Evolutionary conservation across 1,140 invertebrate species (phyloP).

Genomic region (Drosophila pachea): DNA sequence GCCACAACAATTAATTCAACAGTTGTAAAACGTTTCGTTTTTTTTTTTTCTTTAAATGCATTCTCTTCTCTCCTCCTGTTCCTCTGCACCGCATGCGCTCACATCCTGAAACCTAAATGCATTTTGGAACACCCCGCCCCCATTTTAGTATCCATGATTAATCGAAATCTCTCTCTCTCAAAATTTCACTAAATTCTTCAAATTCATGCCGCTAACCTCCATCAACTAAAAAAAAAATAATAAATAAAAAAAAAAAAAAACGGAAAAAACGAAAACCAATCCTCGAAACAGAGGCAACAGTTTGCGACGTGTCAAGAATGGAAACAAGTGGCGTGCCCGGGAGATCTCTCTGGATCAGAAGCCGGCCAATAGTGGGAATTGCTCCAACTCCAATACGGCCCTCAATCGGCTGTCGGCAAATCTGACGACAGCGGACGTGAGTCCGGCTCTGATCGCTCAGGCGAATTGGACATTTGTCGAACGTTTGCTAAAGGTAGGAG

Average conservation of each 20-base stretch:
- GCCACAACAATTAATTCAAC: slow-evolving; percentile 19
- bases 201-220: slow-evolving; percentile 63
- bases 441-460: slow-evolving; percentile 90
- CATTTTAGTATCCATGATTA: slow-evolving; percentile 43
- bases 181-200: slow-evolving; percentile 53
- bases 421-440: slow-evolving; percentile 72
- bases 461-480: slow-evolving; percentile 99
- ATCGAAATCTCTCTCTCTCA: slow-evolving; percentile 43
- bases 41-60: slow-evolving; percentile 59
- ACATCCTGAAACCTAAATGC: neutral
- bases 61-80: slow-evolving; percentile 29
- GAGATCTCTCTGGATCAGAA: slow-evolving; percentile 81
- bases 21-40: slow-evolving; percentile 36
- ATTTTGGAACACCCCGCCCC: slow-evolving; percentile 4
- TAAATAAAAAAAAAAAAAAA: slow-evolving; percentile 33
- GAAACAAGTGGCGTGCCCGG: slow-evolving; percentile 82
- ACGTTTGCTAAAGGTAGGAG: slow-evolving; percentile 92
- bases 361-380: slow-evolving; percentile 30
- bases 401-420: slow-evolving; percentile 75
- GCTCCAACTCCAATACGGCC: slow-evolving; percentile 45
- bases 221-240: slow-evolving; percentile 36
- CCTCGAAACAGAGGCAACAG: slow-evolving; percentile 80
- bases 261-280: slow-evolving; percentile 33
- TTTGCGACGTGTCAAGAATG: slow-evolving; percentile 81
- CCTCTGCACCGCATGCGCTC: slow-evolving; percentile 46